These are phyloP conservation scores for Apus apus DNA, from an alignment of 2,113 vertebrate species.

Conservation along the genomic window DNA sequence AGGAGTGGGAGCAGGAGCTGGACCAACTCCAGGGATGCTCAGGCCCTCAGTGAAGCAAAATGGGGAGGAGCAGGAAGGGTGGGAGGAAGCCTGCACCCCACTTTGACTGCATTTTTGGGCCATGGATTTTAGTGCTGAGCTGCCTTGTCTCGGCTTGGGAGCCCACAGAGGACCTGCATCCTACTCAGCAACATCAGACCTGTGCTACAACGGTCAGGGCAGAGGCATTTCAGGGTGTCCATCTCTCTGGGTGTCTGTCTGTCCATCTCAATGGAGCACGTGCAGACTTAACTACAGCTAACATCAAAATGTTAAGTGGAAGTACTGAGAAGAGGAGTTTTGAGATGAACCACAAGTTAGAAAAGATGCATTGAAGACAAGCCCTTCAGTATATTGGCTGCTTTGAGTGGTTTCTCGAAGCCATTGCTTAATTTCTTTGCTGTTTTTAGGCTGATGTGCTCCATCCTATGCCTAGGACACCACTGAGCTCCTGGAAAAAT, in stretches of 20 bases:
- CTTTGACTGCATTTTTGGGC: fast-evolving
- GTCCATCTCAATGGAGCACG: fast-evolving
- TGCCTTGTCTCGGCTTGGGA: fast-evolving
- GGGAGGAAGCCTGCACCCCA: fast-evolving
- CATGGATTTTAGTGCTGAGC: background rate
- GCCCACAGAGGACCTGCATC: background rate
- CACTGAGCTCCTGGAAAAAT: background rate
- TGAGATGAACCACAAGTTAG: background rate
- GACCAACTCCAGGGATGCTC: background rate
- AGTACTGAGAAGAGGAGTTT: background rate
- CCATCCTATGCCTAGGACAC: background rate
- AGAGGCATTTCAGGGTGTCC: fast-evolving
- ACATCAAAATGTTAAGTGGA: background rate
- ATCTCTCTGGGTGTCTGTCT: background rate
- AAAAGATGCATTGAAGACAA: background rate
- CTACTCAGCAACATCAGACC: background rate
- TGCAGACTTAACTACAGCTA: background rate
- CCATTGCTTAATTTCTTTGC: background rate
- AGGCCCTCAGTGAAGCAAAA: background rate
- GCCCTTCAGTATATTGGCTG: background rate
- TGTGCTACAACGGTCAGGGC: fast-evolving
- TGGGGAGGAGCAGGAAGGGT: no score
- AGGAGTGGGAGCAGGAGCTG: background rate
- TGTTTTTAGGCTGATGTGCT: background rate
- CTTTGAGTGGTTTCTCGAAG: background rate